These are phyloP conservation scores for Glomeris marginata DNA, from an alignment of 2,888 invertebrate species.

Conservation along the genomic window DNA sequence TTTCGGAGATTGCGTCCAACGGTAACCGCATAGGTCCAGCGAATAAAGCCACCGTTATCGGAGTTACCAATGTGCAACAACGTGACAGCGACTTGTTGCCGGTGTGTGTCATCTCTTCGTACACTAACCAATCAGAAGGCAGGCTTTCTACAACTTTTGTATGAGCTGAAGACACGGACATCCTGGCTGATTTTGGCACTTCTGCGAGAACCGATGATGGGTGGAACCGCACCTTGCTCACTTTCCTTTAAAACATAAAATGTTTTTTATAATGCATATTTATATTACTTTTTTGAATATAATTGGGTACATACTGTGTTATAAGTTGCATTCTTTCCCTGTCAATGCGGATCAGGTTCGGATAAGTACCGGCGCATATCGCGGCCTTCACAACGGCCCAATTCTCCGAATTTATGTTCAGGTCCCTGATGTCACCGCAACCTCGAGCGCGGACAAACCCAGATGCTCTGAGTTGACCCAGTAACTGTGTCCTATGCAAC, in stretches of 20 bases:
- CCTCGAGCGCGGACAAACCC: constrained; percentile 47
- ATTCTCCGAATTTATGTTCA: constrained; percentile 67
- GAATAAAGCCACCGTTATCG: constrained; percentile 62
- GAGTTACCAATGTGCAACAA: constrained; percentile 64
- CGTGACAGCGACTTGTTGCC: constrained; percentile 54
- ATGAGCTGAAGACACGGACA: constrained; percentile 27
- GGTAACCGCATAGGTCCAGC: constrained; percentile 53
- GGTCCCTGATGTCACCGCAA: constrained; percentile 49
- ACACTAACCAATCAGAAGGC: constrained; percentile 70
- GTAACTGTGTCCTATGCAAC: constrained; percentile 43
- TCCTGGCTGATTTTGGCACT: constrained; percentile 24
- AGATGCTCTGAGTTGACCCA: constrained; percentile 57
- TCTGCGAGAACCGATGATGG: constrained; percentile 42
- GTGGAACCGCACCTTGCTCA: constrained; percentile 46
- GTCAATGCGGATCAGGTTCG: constrained; percentile 64
- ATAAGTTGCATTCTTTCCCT: constrained; percentile 44
- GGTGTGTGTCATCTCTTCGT: constrained; percentile 64
- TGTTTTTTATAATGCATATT: constrained; percentile 3
- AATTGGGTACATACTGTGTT: constrained; percentile 38
- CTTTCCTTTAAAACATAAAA: constrained; percentile 36
- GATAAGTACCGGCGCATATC: constrained; percentile 75
- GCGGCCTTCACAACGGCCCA: constrained; percentile 87
- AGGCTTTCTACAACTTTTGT: constrained; percentile 34
- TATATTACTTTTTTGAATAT: not conserved
- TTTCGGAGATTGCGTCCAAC: constrained; percentile 27